Base-by-base conservation (phyloP, 2,888 invertebrate species). In the Drosophila maculinotata region DNA sequence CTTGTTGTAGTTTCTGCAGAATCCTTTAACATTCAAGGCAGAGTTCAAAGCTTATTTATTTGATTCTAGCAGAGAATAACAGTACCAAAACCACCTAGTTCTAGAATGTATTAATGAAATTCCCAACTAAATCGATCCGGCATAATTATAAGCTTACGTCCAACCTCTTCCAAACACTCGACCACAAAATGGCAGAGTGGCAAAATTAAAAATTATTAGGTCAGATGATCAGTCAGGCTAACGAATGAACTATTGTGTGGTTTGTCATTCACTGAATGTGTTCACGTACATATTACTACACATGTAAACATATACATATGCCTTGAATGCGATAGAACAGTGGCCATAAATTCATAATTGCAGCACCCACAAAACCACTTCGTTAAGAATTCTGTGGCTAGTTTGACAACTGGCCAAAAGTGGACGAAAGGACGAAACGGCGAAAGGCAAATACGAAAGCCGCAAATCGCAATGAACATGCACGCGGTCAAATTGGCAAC, bases 271-370 rank as follows among this genome's bases (percentile, higher is more conserved):
- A 35, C 9, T 17, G 20, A 33, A 38, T 15, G 17, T 9, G 39
- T 36, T 41, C 9, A 41, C 28, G 15, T 20, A 17, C n/a, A 35
- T 7, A 42, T 5, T 14, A 7, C n/a, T 1, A n/a, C 3, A 26
- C 8, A 38, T 12, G 3, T 33, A 33, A 25, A 38, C 23, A 10
- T 10, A 23, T 10, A 9, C 10, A 15, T 17, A 12, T 30, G n/a
- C 5, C 10, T n/a, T 30, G 28, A 7, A n/a, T 56, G 23, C 25
- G 48, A 25, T 36, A 33, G 54, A 17, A 9, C 10, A 44, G 53
- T 47, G 53, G 30, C 66, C 68, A 86, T 76, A 81, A 86, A 84
- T 84, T 84, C 85, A 87, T 84, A 84, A 84, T 84, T 84, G 83
- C 77, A 77, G 52, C 59, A 71, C 69, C 85, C 87, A 41, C 83